These are phyloP conservation scores for Lichenostomus cassidix DNA, from an alignment of 2,113 vertebrate genomes.

Conservation along the genomic window DNA sequence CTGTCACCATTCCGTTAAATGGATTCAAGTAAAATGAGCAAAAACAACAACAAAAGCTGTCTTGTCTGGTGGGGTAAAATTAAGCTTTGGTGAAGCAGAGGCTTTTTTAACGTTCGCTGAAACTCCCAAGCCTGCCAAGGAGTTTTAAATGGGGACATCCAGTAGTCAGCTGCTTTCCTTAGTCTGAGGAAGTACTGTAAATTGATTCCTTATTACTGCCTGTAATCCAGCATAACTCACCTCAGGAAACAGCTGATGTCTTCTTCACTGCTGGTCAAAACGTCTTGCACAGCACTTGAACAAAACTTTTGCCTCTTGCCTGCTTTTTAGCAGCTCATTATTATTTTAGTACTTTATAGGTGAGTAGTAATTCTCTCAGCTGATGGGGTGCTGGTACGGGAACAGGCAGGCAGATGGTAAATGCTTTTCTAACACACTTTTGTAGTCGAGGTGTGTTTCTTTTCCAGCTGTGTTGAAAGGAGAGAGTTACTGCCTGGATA, in stretches of 20 bases:
- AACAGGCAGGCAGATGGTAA: not conserved
- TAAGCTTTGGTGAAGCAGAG: not conserved
- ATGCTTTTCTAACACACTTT: not conserved
- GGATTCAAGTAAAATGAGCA: not conserved
- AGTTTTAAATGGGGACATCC: not conserved
- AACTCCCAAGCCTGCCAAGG: not conserved
- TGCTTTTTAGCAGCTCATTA: not conserved
- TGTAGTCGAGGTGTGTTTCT: not conserved
- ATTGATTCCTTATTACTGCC: not conserved
- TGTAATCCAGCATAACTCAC: not conserved
- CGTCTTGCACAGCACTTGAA: not conserved
- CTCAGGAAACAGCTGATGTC: not conserved
- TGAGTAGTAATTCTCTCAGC: not conserved
- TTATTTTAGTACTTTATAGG: not conserved
- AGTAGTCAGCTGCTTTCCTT: not conserved
- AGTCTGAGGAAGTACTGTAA: not conserved
- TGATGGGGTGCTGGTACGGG: not conserved
- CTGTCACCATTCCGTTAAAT: not conserved
- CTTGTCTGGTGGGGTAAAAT: not conserved
- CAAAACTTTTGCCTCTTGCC: not conserved
- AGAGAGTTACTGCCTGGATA: not conserved
- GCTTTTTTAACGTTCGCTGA: not conserved
- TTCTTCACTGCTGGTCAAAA: not conserved
- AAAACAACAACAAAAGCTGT: not conserved
- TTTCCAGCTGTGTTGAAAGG: not conserved